Base-by-base conservation (phyloP, 2,113 vertebrate species). In the Platichthys flesus region DNA sequence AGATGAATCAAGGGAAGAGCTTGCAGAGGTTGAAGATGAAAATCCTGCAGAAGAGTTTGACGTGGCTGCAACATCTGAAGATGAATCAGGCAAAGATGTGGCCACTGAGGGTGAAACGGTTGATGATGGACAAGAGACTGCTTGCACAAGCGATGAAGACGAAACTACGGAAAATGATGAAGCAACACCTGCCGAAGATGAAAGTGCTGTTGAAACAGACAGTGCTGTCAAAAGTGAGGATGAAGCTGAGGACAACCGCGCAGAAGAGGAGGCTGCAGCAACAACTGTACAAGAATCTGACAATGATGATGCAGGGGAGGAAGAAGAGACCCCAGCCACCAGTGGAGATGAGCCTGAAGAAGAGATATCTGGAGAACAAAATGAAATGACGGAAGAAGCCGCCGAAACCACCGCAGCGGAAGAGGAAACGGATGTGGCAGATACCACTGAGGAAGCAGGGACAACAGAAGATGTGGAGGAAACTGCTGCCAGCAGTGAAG, bases 1-100 rank as follows among this genome's bases (percentile, higher is more conserved):
- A 31, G 31, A 31, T 31, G 31, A 31, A 31, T 62, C 4, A 83
- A 31, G 8, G 31, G 31, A 31, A 31, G 69, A 61, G 31, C 40
- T 31, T 52, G 52, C 20, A 82, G 70, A 63, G 40, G 40, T 2
- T 4, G 14, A 71, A 26, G 76, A 71, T 57, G 57, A 26, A 67
- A 67, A 24, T 5, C n/a, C 24, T 69, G 88, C 2, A 75, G 2
- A 56, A 56, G 5, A 0, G 18, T 65, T 4, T 9, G 52, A 40
- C 9, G 35, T 37, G 35, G 35, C 35, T 0, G 42, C 2, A 0
- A 21, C 28, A 2, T 10, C 5, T 2, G 3, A 73, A 23, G 63
- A 78, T 42, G 67, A 72, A 52, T 57, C 63, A n/a, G 56, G 63
- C 2, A 6, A 77, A 26, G 58, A 80, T 10, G 71, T 28, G 51